phyloP scores from a whole-genome alignment of 2,797 vertebrate species.

The Sebastes taczanowskii region DNA sequence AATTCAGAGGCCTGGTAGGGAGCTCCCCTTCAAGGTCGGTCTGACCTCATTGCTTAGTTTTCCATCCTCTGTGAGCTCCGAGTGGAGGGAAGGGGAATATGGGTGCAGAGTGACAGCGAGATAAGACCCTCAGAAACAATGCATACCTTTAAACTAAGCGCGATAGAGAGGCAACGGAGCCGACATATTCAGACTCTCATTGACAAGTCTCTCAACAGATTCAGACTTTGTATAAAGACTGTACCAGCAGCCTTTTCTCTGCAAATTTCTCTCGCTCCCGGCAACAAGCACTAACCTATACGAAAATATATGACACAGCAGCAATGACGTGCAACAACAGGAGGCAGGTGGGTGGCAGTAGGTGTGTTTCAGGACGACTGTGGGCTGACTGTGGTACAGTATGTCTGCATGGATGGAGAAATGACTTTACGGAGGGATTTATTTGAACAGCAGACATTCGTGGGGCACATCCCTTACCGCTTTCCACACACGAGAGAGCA shows the following conservation, averaged over 20 bases:
- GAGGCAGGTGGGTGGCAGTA: conserved; percentile 77
- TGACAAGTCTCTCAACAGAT: conserved; percentile 46
- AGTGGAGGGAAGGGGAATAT: conserved; percentile 57
- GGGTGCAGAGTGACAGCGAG: conserved; percentile 70
- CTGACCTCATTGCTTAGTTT: conserved; percentile 83
- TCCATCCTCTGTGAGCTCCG: conserved; percentile 71
- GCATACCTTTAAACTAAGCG: conserved; percentile 68
- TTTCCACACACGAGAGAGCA: conserved; percentile 41
- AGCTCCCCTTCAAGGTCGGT: conserved; percentile 84
- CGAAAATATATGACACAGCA: conserved; percentile 72
- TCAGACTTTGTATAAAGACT: conserved; percentile 14
- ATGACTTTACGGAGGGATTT: conserved; percentile 26
- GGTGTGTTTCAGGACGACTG: conserved; percentile 64
- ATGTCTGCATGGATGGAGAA: conserved; percentile 62
- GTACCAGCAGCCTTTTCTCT: not conserved
- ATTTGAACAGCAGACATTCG: conserved; percentile 9
- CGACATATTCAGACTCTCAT: conserved; percentile 33
- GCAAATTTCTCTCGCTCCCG: conserved; percentile 32
- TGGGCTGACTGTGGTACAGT: conserved; percentile 70
- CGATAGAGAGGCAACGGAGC: conserved; percentile 23
- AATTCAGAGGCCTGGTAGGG: conserved; percentile 68
- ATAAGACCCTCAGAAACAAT: conserved; percentile 73
- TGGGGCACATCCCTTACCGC: conserved; percentile 29
- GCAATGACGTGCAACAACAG: conserved; percentile 74
- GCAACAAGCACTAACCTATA: conserved; percentile 58